Evolutionary conservation across 2,797 vertebrate genomes (phyloP).

Genomic region (Mallotus villosus): DNA sequence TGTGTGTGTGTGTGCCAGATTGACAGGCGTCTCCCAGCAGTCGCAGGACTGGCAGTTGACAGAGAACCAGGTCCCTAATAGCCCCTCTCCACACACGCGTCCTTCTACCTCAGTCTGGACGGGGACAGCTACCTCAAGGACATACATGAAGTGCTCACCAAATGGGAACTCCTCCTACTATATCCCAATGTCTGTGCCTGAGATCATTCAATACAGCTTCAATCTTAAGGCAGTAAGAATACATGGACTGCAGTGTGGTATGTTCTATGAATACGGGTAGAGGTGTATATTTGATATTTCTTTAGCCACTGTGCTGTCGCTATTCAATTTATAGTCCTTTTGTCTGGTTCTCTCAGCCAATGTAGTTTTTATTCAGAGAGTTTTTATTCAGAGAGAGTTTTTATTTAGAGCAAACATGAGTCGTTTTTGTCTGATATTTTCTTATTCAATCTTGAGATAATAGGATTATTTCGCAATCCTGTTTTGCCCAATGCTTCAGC

Average conservation of each 20-base stretch:
- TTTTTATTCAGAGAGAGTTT: background rate
- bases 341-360: too few species aligned
- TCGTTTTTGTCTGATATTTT: background rate
- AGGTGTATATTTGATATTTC: too few species aligned
- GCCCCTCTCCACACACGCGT: background rate
- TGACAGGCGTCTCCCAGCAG: background rate
- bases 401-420: background rate
- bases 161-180: too few species aligned
- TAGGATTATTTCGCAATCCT: background rate
- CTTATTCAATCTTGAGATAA: slow-evolving; percentile 2
- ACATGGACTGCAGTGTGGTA: too few species aligned
- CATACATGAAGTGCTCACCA: slow-evolving; percentile 7
- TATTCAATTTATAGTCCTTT: too few species aligned
- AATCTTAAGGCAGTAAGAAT: too few species aligned
- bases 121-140: background rate
- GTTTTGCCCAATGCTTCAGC: background rate
- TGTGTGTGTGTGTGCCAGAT: background rate
- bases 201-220: too few species aligned
- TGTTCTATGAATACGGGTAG: too few species aligned
- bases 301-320: too few species aligned
- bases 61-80: slow-evolving; percentile 8
- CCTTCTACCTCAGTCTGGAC: background rate
- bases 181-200: too few species aligned
- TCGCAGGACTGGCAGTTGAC: slow-evolving; percentile 5
- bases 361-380: too few species aligned